phyloP scores from a whole-genome alignment of 2,113 vertebrate species.

The Neofelis nebulosa region DNA sequence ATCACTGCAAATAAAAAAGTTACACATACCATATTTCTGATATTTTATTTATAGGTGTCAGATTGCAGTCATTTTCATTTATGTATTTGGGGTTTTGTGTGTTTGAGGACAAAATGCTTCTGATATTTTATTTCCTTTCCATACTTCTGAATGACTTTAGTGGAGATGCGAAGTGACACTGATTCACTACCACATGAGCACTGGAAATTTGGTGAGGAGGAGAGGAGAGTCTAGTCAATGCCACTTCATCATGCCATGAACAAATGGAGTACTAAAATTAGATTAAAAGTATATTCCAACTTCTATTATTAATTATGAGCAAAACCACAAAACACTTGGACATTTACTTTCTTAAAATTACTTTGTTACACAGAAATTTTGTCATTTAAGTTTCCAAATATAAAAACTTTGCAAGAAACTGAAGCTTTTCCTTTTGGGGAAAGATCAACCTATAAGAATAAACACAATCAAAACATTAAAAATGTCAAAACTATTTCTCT shows the following conservation, averaged over 20 bases:
- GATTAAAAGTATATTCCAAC: not conserved
- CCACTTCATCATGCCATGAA: not conserved
- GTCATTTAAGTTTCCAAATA: not conserved
- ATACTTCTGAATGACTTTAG: not conserved
- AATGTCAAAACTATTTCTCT: constrained; percentile 42
- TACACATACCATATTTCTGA: not conserved
- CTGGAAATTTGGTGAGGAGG: not conserved
- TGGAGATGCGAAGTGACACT: not conserved
- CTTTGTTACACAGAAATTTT: not conserved
- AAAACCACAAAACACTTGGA: not conserved
- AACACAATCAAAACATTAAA: constrained; percentile 51
- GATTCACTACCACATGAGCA: not conserved
- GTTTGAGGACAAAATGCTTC: not conserved
- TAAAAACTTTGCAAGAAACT: not conserved
- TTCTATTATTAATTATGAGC: not conserved
- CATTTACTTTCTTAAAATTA: constrained; percentile 46
- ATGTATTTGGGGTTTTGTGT: not conserved
- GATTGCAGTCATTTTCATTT: not conserved
- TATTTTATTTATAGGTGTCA: not conserved
- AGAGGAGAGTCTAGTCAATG: not conserved
- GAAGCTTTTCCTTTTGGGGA: constrained; percentile 22
- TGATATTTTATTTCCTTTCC: constrained; percentile 18
- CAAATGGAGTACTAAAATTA: not conserved
- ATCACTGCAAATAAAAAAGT: not conserved
- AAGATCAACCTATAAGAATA: not conserved